Base-by-base conservation (phyloP, 2,797 vertebrate species). In the Myripristis jacobus region DNA sequence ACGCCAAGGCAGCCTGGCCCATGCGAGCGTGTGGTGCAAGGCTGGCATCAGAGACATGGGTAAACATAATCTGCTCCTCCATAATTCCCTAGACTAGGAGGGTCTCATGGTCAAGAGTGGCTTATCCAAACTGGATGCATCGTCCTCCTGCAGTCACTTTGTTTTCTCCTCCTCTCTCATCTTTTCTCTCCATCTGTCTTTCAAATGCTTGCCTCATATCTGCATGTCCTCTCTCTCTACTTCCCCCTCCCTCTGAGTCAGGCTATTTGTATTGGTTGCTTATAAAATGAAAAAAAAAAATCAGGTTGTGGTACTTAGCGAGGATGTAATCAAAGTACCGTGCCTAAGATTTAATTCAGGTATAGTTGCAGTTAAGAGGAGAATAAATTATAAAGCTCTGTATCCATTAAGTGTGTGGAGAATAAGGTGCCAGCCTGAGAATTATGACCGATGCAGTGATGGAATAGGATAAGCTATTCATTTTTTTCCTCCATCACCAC, bases 401-500 rank as follows among this genome's bases (percentile, higher is more conserved):
- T 75, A 66, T 68, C 62, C 80, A 83, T 86, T 82, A 86, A 77
- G 77, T 36, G 61, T 46, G 41, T 2, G 5, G 25, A 60, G 79
- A 79, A 80, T 53, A 73, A 73, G 58, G 78, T 75, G 78, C 31
- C 75, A 79, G 55, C 44, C 58, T 60, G 64, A 87, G 83, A 90
- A 87, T 89, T 82, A 82, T 84, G 84, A 89, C 79, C 50, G 79
- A 87, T 83, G 75, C 73, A 63, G 67, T 60, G 70, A 46, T 66
- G 73, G 70, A 75, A 73, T 25, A 60, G 83, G 57, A 81, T 57
- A 74, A 73, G 84, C 80, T 72, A 51, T 82, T 68, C 1, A 6
- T 51, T 83, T 73, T 77, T 68, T 52, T 36, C 34, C 56, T 54
- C 44, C 54, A 31, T 64, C 62, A 24, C 80, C 47, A 58, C 59